Base-by-base conservation (phyloP, 35 echinoderm and acorn worm species). In the Lytechinus pictus region DNA sequence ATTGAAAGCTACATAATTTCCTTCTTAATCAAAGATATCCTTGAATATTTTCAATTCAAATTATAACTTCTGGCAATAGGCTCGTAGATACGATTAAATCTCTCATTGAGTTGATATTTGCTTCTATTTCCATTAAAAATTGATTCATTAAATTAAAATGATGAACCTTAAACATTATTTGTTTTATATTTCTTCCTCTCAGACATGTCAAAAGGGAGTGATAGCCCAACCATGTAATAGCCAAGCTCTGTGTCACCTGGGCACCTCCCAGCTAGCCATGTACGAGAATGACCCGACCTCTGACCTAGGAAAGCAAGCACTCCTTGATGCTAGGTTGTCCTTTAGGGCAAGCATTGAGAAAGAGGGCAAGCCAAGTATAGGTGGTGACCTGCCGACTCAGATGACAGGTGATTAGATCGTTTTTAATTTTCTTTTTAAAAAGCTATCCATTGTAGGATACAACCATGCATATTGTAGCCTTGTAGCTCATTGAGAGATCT, bases 131-230 rank as follows among this genome's bases (percentile, higher is more conserved):
- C 9, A 10, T 11, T 58, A 2, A 10, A 58, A 9, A 2, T 58
- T 58, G 9, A 9, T 58, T 13, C 55, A 57, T 57, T 57, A 57
- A 9, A 58, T 58, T 58, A 44, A 44, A 44, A 44, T 44, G 33
- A 2, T 44, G 33, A 44, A 44, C 0, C 13, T 58, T 13, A 9
- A 58, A 9, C 8, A 57, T 11, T 58, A 58, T 79, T 3, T 79
- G 6, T 27, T 52, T 90, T 90, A 21, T 44, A 9, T 54, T 54
- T 44, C 24, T 54, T 52, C 9, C 9, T 10, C 88, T 52, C 57
- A 99, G 98, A 99, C 97, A 0, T 99, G 98, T 94, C 96, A 99
- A 86, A 99, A 96, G 92, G 98, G 98, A 61, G 98, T 99, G 94
- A 99, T 97, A 72, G 96, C 97, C 61, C 98, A 99, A 79, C 97